Base-by-base conservation (phyloP, 2,113 vertebrate genomes). In the Neofelis nebulosa region DNA sequence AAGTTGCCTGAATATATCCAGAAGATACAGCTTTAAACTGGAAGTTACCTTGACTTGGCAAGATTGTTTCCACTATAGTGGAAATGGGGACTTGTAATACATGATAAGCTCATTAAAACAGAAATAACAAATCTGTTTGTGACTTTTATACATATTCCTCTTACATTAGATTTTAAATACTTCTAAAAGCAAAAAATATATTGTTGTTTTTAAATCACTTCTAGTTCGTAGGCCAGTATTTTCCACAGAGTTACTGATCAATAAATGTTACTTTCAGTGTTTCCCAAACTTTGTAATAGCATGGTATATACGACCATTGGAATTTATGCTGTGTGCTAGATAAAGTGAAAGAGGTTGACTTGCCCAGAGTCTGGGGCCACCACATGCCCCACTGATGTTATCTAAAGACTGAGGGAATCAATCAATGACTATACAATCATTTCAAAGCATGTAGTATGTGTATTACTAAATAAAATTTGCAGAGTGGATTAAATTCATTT, bases 61-160 rank as follows among this genome's bases (percentile, higher is more conserved):
- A 86, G 21, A 74, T 48, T 71, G 6, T 50, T 91, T 85, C n/a
- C 15, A 88, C 38, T 36, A 89, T 3, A 91, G 38, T 79, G 7
- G 29, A 93, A 88, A 71, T 38, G 3, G 12, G 8, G 45, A 10
- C 25, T 94, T 91, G 12, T 27, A 61, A 78, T 74, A 66, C 4
- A 95, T 14, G 3, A 66, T n/a, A 87, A 52, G 74, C 65, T 96
- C 7, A 94, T 84, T 96, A 55, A 68, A 96, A 68, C 3, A 84
- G 15, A 74, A 92, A 71, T n/a, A 73, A 68, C 14, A 87, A 88
- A 76, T 36, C 7, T 88, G 2, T 76, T 81, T 81, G 27, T 52
- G 33, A 65, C 21, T 81, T 79, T 83, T 38, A 78, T 79, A 31
- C 1, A n/a, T n/a, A 52, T 63, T 10, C 38, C 41, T 82, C 12